Base-by-base conservation (phyloP, 2,888 invertebrate genomes). In the Ornithoptera alexandrae region DNA sequence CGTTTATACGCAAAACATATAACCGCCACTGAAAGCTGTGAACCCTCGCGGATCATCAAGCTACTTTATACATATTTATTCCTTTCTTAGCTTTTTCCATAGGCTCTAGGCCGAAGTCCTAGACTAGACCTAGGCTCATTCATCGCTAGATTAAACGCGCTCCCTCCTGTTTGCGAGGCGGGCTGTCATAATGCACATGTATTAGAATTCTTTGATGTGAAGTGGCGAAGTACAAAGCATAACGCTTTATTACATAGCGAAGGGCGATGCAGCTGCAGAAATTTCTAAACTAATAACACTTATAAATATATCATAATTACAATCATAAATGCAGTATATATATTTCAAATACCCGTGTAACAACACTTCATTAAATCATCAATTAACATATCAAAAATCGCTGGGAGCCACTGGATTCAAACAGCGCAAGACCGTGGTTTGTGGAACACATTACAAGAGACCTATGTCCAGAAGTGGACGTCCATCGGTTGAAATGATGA, bases 201-300 rank as follows among this genome's bases (percentile, higher is more conserved):
- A 65, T 69, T 65, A 66, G 69, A 70, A 70, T 70, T 62, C 69
- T 70, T 70, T 70, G 69, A 66, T 66, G 69, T 61, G 58, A 62
- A 66, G 58, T 66, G 46, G 36, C 22, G 56, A 57, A 61, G 50
- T 24, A 39, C 57, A 58, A 58, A 58, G 22, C 22, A 22, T 58
- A 5, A 15, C 22, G 57, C 22, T 12, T 12, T 58, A 6, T 58
- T 58, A 58, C 22, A 58, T 10, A 58, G 57, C 12, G 3, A 46
- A 15, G 1, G 39, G 39, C 39, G 46, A 46, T 10, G 46, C 1
- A 7, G 39, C 39, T 39, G 10, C 10, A 10, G 39, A 7, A 39
- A 39, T 10, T 46, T 46, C 4, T 46, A 15, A 46, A 46, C 15
- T 46, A 46, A 10, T 46, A 46, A 46, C 15, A 46, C 15, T 42